Evolutionary conservation across 1,140 invertebrate species (phyloP).

Genomic region (Heliothis subflexa): DNA sequence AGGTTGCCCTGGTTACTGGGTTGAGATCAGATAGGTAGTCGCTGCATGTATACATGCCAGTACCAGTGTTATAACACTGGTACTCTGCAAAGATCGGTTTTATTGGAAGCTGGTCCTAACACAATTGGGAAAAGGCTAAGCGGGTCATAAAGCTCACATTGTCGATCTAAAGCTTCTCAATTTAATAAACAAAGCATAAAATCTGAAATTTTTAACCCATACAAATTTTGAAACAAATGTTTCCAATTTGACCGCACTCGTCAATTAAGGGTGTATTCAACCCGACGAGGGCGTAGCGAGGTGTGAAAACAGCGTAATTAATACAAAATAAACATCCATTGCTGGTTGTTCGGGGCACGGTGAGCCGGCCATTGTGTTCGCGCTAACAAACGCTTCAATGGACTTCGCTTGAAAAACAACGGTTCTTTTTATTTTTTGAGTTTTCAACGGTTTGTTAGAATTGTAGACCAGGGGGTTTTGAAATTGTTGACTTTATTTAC

Average conservation of each 20-base stretch:
- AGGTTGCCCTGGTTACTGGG: too few species aligned
- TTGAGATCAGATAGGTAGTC: too few species aligned
- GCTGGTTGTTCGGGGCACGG: constrained; percentile 13
- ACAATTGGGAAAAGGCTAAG: too few species aligned
- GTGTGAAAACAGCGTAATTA: constrained; percentile 16
- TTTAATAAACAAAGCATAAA: constrained; percentile 3
- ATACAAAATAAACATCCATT: constrained; percentile 29
- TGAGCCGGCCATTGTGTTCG: neutral
- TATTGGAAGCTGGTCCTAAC: too few species aligned
- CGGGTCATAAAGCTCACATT: too few species aligned
- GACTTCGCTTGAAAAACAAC: neutral
- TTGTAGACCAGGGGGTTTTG: neutral
- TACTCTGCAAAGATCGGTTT: too few species aligned
- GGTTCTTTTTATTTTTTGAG: constrained; percentile 1
- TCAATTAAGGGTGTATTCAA: constrained; percentile 35
- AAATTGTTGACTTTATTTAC: constrained; percentile 6
- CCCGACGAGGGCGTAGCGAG: neutral
- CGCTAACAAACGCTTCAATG: constrained; percentile 4
- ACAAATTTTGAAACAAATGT: neutral
- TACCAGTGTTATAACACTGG: too few species aligned
- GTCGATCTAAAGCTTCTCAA: neutral
- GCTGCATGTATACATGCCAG: too few species aligned
- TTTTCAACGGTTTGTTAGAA: constrained; percentile 13
- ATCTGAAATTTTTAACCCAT: neutral
- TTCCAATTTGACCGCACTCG: constrained; percentile 29